Evolutionary conservation across 1,140 invertebrate species (phyloP), one percentile per base, ranked within the genome.

Genomic region (Pogonus chalceus): DNA sequence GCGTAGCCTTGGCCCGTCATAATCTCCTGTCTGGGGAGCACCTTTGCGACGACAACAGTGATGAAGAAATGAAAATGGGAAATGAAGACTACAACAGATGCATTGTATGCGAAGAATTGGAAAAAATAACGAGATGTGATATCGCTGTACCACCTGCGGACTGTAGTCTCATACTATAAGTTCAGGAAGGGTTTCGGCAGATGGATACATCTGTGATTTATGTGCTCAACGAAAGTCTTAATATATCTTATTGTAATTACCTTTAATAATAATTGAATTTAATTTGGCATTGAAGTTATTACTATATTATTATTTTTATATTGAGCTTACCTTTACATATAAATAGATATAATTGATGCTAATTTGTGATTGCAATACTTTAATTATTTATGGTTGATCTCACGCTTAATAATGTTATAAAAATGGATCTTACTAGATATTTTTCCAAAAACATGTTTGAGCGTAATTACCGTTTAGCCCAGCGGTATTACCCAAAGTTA

Each of bases 111-210:
- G 39, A 53, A 24, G 51, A 59, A 35, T 54, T 57, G 57, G 58
- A 56, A 58, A 55, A 60, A 62, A 64, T 58, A 63, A 62, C 48
- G 63, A 64, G 55, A 3, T 62, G 49, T 66, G 63, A 61, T 65
- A 64, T 57, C 52, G 59, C 24, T 64, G 63, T 52, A 62, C 56
- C 35, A 16, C 51, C 7, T 65, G 65, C 39, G 59, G 61, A 54
- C 37, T 62, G 39, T 67, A 62, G 61, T 47, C 59, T 57, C 64
- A 68, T 55, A 56, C 61, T 54, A 31, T 57, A 51, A 66, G 61
- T 51, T 58, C 58, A 35, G 59, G 65, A 53, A 64, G 62, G 51
- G 59, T 65, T 53, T 60, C 58, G 18, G 48, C 64, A 22, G 52
- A 64, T 31, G 54, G 53, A 53, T 65, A 65, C 37, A 58, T 58